Evolutionary conservation across 1,140 invertebrate genomes (phyloP), one percentile per base, ranked within the genome.

Genomic region (Stegodyphus dumicola): DNA sequence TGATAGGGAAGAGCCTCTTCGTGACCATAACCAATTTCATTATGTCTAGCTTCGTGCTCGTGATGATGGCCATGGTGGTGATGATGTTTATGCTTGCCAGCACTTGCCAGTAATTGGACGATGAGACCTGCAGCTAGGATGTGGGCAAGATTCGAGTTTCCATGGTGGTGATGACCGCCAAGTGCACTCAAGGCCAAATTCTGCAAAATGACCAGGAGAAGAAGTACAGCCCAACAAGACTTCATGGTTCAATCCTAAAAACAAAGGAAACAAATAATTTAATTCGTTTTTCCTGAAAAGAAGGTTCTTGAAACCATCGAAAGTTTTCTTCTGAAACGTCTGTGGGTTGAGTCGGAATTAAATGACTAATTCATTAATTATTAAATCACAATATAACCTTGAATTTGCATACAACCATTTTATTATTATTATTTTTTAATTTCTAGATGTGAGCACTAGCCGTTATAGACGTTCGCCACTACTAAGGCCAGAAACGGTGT

Each of bases 41-140:
- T 33, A 17, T 75, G 73, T 13, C 73, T 54, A 11, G 73, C 48
- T 77, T 77, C 76, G 76, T 76, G 74, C 6, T 48, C 53, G 33
- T 33, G 33, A 13, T 77, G 76, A 77, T 67, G 60, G 48, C 66
- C 56, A 67, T 77, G 76, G 10, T 77, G 76, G 17, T 67, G 60
- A 18, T 66, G 60, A 51, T 77, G 60, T 4, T 77, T 49, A 17
- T 77, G 76, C 0, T 77, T 60, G 6, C 76, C 76, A 7, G 33
- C 56, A 5, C 49, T 48, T 13, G 76, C 65, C 15, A 77, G 48
- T 51, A 77, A 33, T 15, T 77, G 76, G 7, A 77, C 76, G 5
- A 77, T 67, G 9, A 77, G 76, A 7, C 76, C 76, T 4, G 76
- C 76, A 17, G 76, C 76, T 15, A 77, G 11, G n/a, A 77, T 77